Evolutionary conservation across 1,140 invertebrate species (phyloP).

Genomic region (Periplaneta americana): DNA sequence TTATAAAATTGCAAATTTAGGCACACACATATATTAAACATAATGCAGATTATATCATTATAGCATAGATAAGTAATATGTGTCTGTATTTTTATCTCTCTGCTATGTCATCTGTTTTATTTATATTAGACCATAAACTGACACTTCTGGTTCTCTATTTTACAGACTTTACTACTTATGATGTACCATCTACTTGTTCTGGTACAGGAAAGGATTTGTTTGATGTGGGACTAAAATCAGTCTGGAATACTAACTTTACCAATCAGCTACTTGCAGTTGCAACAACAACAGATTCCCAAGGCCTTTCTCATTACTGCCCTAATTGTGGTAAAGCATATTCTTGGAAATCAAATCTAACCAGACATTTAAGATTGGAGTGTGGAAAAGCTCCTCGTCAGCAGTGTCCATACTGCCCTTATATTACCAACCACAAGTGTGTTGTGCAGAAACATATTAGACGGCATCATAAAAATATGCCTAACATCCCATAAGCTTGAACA

Average conservation of each 20-base stretch:
- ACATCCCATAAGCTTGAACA: background rate
- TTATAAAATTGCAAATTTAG: too few species aligned
- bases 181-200: background rate
- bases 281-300: background rate
- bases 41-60: too few species aligned
- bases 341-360: slow-evolving; percentile 9
- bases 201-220: background rate
- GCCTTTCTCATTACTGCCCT: slow-evolving; percentile 15
- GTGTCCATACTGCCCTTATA: slow-evolving; percentile 44
- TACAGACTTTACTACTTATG: background rate
- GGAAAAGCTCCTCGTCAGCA: slow-evolving; percentile 44
- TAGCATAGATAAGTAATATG: too few species aligned
- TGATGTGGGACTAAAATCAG: background rate
- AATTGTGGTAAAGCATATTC: slow-evolving; percentile 8
- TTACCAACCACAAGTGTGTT: slow-evolving; percentile 30
- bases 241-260: background rate
- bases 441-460: slow-evolving; percentile 7
- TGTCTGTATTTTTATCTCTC: background rate
- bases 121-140: background rate
- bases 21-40: too few species aligned
- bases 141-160: background rate
- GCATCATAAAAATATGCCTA: background rate
- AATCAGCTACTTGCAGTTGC: background rate
- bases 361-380: slow-evolving; percentile 42
- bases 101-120: background rate